These are phyloP conservation scores for Tiliacea aurago DNA, from an alignment of 2,888 invertebrate genomes.

Conservation along the genomic window DNA sequence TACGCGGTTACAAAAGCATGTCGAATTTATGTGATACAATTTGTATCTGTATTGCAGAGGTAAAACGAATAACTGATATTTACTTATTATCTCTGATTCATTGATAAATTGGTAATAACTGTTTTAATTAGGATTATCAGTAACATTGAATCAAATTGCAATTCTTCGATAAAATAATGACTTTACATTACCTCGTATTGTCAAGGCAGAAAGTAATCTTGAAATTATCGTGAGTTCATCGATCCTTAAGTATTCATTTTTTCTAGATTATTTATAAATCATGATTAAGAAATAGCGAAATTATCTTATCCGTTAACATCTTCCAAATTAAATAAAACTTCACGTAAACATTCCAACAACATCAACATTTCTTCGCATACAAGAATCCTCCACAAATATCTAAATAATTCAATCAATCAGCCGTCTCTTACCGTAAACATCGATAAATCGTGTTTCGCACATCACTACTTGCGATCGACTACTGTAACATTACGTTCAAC, in stretches of 20 bases:
- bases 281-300: conserved; percentile 14
- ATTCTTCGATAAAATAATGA: conserved; percentile 17
- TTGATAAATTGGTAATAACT: conserved; percentile 23
- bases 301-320: conserved; percentile 27
- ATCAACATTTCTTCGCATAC: conserved; percentile 38
- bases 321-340: conserved; percentile 37
- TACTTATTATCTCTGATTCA: not conserved
- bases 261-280: conserved; percentile 18
- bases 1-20: conserved; percentile 2
- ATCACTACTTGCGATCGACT: conserved; percentile 52
- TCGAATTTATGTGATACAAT: conserved; percentile 16
- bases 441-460: conserved; percentile 60
- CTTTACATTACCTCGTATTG: conserved; percentile 16
- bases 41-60: conserved; percentile 14
- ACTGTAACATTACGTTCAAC: conserved; percentile 10
- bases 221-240: not conserved
- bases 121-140: conserved; percentile 32
- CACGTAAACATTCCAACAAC: conserved; percentile 31
- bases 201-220: conserved; percentile 14
- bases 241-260: not conserved
- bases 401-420: conserved; percentile 57
- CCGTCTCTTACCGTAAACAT: conserved; percentile 49
- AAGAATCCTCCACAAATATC: conserved; percentile 37
- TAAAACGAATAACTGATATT: conserved; percentile 25
- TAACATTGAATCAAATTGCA: conserved; percentile 15